phyloP scores from a whole-genome alignment of 2,797 vertebrate species.

The Euthynnus affinis region DNA sequence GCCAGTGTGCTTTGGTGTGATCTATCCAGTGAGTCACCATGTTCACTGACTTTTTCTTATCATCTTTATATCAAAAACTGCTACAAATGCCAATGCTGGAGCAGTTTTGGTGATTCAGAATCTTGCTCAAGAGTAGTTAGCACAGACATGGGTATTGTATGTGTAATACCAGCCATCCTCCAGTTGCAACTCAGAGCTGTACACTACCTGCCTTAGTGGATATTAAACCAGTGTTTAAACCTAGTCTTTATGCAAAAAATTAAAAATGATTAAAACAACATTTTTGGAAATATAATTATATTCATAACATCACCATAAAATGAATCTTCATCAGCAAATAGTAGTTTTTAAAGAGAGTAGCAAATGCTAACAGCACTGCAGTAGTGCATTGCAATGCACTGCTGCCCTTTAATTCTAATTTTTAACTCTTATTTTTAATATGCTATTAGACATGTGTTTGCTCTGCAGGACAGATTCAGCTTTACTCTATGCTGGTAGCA shows the following conservation, averaged over 20 bases:
- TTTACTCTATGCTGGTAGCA: not conserved
- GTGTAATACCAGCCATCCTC: not conserved
- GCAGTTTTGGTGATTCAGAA: not conserved
- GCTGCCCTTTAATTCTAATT: too few relatives aligned
- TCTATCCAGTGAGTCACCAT: not conserved
- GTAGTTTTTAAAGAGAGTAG: not conserved
- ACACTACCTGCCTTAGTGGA: not conserved
- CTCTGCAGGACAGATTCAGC: not conserved
- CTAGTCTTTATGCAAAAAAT: not conserved
- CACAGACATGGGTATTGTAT: not conserved
- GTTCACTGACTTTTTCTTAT: not conserved
- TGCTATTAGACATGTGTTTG: not conserved
- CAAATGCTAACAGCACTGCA: too few relatives aligned
- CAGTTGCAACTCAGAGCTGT: not conserved
- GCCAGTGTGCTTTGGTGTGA: slow-evolving; percentile 24
- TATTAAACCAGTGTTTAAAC: not conserved
- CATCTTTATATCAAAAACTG: slow-evolving; percentile 1
- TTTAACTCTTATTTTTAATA: not conserved
- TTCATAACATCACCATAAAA: not conserved
- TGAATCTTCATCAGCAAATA: not conserved
- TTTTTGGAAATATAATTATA: not conserved
- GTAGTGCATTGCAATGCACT: too few relatives aligned
- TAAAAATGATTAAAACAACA: too few relatives aligned
- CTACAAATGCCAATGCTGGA: not conserved
- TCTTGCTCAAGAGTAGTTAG: slow-evolving; percentile 27